phyloP scores from a whole-genome alignment of 2,888 invertebrate genomes.

The Arctia plantaginis region DNA sequence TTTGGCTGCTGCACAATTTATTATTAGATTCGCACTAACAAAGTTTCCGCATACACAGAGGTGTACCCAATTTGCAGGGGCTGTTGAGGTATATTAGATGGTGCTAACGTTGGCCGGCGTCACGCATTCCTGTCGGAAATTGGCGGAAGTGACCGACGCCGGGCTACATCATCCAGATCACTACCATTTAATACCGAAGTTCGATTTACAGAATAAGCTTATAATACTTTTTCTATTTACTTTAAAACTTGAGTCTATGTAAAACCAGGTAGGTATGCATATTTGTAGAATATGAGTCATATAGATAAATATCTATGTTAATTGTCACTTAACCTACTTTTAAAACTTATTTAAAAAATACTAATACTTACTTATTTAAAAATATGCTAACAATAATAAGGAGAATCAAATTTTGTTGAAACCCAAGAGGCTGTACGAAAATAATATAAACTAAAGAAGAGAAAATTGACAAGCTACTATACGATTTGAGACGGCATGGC shows the following conservation, averaged over 20 bases:
- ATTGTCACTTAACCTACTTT: background rate
- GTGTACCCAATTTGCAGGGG: background rate
- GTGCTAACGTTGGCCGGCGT: constrained; percentile 40
- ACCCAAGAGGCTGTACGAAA: too few species aligned
- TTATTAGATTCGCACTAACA: background rate
- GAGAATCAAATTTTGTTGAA: too few species aligned
- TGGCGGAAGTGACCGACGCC: constrained; percentile 74
- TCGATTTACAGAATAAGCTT: constrained; percentile 4
- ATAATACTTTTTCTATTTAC: too few species aligned
- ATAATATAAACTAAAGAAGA: too few species aligned
- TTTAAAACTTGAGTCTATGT: too few species aligned
- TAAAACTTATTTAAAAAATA: too few species aligned
- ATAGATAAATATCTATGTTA: background rate
- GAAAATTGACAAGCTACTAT: too few species aligned
- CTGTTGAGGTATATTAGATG: background rate
- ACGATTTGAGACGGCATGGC: too few species aligned
- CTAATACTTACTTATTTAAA: too few species aligned
- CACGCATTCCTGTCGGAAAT: constrained; percentile 66
- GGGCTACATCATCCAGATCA: constrained; percentile 57
- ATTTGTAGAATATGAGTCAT: background rate
- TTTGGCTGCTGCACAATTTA: background rate
- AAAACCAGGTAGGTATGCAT: background rate
- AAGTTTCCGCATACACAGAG: background rate
- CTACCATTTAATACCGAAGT: constrained; percentile 32
- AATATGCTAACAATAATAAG: too few species aligned